Percentiles rank a stretch among this genome's conserved stretches.
Conservation (phyloP, 1,140 invertebrate genomes). For the Conus betulinus region DNA sequence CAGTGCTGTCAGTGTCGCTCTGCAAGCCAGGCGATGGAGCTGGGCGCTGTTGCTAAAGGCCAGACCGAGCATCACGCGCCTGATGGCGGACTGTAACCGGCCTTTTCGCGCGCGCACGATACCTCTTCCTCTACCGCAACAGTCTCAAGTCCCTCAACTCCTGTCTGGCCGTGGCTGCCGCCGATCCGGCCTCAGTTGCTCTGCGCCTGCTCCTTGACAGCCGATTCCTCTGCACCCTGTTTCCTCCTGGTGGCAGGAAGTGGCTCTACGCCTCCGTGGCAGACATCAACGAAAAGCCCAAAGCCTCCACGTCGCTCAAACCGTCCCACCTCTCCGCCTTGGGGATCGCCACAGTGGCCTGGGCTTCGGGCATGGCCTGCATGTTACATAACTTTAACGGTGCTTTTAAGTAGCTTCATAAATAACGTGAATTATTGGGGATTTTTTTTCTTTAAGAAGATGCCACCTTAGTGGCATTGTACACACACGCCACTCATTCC, state of each 20-base stretch:
- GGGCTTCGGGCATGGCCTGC: constrained; percentile 63
- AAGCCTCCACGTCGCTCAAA: constrained; percentile 33
- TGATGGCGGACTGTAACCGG: constrained; percentile 60
- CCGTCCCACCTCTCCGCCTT: constrained; percentile 51
- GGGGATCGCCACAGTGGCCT: constrained; percentile 62
- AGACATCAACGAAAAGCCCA: constrained; percentile 57
- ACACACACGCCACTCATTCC: no score
- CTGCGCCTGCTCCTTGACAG: constrained; percentile 63
- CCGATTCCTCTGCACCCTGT: constrained; percentile 58
- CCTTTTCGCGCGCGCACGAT: constrained; percentile 62
- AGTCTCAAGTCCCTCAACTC: constrained; percentile 66
- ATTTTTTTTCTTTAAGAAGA: no score
- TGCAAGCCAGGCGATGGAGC: constrained; percentile 69
- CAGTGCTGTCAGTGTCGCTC: constrained; percentile 64
- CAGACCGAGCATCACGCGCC: constrained; percentile 58
- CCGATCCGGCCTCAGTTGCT: constrained; percentile 56
- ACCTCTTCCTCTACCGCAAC: constrained; percentile 71
- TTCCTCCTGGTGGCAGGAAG: constrained; percentile 62
- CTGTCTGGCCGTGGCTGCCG: constrained; percentile 55
- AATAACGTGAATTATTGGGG: no score
- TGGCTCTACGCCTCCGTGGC: constrained; percentile 59
- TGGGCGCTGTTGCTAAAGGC: constrained; percentile 63
- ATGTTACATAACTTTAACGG: no score
- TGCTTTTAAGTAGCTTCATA: no score
- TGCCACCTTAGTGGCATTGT: no score